Percentiles rank a stretch among this genome's conserved stretches.
Conservation (phyloP, 1,140 invertebrate species). For the Platyura marginata region DNA sequence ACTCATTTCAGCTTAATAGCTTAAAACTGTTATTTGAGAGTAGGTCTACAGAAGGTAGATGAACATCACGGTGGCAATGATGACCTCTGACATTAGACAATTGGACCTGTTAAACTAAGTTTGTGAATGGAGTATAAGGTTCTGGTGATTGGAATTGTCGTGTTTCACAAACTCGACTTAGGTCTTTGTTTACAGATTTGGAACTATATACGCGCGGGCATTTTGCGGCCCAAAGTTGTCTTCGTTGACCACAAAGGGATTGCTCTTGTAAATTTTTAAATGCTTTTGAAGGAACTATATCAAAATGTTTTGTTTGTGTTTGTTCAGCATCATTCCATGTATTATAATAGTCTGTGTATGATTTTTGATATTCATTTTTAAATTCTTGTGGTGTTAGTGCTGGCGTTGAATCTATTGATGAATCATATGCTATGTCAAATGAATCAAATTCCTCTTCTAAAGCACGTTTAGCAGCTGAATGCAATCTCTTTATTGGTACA, state of each 20-base stretch:
- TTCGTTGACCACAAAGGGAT: slow-evolving; percentile 13
- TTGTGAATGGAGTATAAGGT: slow-evolving; percentile 1
- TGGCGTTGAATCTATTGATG: slow-evolving; percentile 23
- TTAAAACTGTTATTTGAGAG: no score
- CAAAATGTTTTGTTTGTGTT: slow-evolving; percentile 5
- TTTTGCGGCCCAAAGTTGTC: slow-evolving; percentile 21
- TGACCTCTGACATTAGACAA: neutral
- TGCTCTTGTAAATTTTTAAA: slow-evolving; percentile 27
- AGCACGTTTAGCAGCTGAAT: slow-evolving; percentile 32
- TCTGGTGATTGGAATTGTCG: slow-evolving; percentile 13
- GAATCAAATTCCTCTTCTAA: slow-evolving; percentile 29
- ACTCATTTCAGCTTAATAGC: no score
- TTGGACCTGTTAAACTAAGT: neutral
- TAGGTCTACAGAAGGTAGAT: no score
- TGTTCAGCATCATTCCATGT: slow-evolving; percentile 29
- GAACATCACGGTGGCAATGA: neutral
- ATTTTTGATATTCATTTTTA: slow-evolving; percentile 27
- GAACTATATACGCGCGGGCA: slow-evolving; percentile 36
- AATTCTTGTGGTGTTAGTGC: slow-evolving; percentile 25
- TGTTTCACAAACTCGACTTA: slow-evolving; percentile 19
- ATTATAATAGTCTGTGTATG: slow-evolving; percentile 38
- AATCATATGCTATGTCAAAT: slow-evolving; percentile 17
- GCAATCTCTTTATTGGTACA: slow-evolving; percentile 32
- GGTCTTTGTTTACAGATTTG: slow-evolving; percentile 30
- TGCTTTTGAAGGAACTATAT: slow-evolving; percentile 31